phyloP scores from a whole-genome alignment of 2,797 vertebrate genomes.

The Cheirogaleus major region DNA sequence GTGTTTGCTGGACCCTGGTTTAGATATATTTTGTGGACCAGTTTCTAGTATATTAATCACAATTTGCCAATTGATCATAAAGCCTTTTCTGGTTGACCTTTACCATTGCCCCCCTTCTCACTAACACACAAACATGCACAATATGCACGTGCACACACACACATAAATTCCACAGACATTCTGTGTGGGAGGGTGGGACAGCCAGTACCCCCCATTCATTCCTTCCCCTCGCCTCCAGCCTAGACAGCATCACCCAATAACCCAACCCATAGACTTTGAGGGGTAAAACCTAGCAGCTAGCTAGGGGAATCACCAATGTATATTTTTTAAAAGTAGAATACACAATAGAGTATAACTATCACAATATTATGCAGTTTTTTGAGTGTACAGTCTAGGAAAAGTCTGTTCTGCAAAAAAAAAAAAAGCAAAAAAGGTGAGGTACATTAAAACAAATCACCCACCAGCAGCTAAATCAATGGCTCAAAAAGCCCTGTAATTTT shows the following conservation, averaged over 20 bases:
- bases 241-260: background rate
- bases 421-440: background rate
- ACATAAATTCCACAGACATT: background rate
- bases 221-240: background rate
- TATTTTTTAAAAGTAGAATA: background rate
- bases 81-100: background rate
- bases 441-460: slow-evolving; percentile 52
- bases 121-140: background rate
- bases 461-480: slow-evolving; percentile 12
- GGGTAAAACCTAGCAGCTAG: background rate
- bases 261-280: background rate
- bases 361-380: background rate
- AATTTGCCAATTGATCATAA: background rate
- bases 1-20: background rate
- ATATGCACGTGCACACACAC: too few relatives aligned
- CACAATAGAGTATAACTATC: background rate
- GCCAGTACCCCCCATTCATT: background rate
- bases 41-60: background rate
- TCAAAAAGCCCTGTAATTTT: slow-evolving; percentile 7
- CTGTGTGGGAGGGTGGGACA: background rate
- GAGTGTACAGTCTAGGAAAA: background rate
- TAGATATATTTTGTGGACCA: background rate
- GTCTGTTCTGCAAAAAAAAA: slow-evolving; percentile 8
- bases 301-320: background rate
- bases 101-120: background rate